Evolutionary conservation across 1,140 invertebrate genomes (phyloP), one percentile per base, ranked within the genome.

Genomic region (Caenorhabditis brenneri): DNA sequence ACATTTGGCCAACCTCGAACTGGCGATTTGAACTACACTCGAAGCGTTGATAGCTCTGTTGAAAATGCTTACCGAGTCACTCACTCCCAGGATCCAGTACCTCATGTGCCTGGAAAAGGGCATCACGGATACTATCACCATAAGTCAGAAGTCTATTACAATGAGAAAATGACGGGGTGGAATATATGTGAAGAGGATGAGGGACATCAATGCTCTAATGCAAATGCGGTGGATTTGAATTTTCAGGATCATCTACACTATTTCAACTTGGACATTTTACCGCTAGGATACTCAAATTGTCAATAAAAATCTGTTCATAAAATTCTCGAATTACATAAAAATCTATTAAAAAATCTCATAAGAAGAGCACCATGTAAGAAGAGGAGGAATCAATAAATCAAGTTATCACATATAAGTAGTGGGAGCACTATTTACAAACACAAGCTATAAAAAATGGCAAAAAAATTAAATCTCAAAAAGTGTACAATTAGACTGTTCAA

Each of bases 1-100:
- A 88, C 88, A 2, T 88, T 88, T 46, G 88, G 88, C 3, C 88
- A 88, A 79, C 88, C 88, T 27, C 27, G 88, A n/a, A 88, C 86
- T n/a, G 88, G 88, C 31, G 82, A 88, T 55, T 48, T 49, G 24
- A 79, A 48, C 39, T 88, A 33, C 51, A 80, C 88, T 24, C 29
- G n/a, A 29, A 85, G 82, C 19, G 22, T 55, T 39, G 85, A 85
- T 39, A 19, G 19, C 0, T 53, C 83, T 83, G 53, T 87, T 15
- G 24, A 48, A 15, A 55, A 82, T 24, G 33, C 85, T 2, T 88
- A 82, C 65, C 78, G 88, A 22, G 60, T 88, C 16, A 88, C 85
- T 0, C 33, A 49, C 27, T 83, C 74, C 22, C 88, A 88, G 78
- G 88, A 88, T 80, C 27, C 87, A 6, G 84, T 88, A 33, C 84